Evolutionary conservation across 2,888 invertebrate genomes (phyloP), one percentile per base, ranked within the genome.

Genomic region (Hipparchia semele): DNA sequence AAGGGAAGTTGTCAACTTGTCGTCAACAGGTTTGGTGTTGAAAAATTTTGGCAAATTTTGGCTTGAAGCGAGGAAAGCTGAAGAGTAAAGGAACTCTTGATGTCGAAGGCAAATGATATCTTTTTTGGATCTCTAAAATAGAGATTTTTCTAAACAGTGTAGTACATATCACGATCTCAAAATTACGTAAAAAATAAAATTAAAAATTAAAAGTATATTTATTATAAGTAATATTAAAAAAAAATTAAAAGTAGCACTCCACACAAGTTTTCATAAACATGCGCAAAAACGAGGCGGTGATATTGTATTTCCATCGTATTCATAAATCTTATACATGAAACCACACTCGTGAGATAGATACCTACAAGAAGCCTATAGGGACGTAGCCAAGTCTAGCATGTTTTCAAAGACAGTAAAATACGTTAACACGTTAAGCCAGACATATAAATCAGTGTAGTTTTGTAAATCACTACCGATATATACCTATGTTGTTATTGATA

Each of bases 391-490:
- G 69, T 65, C 72, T 69, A 72, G 72, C 61, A 62, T 73, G 73
- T 62, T 75, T 61, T 53, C 68, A 59, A 45, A 65, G 60, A 71
- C 73, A 69, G 70, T 75, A 72, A 76, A 76, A 80, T 80, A 83
- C 80, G 69, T 65, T 72, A 71, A 71, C 72, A 67, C 74, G 54
- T 49, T 71, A 78, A 76, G 62, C 78, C 80, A 90, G 91, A 92
- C 92, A 75, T 77, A 92, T 92, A 91, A 92, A 92, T 93, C 88
- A 87, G 81, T 84, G 85, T 84, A 68, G 86, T 87, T 89, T 86
- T 84, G 85, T 86, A 88, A 89, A 90, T 90, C 88, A 87, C 84
- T 82, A 79, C 80, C 76, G 76, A 76, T 83, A 84, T 79, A 82
- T 61, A 68, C 59, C 33, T 53, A 60, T 54, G 89, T 88, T 83